Conservation (phyloP, 2,888 invertebrate species). For the Halictus quadricinctus region DNA sequence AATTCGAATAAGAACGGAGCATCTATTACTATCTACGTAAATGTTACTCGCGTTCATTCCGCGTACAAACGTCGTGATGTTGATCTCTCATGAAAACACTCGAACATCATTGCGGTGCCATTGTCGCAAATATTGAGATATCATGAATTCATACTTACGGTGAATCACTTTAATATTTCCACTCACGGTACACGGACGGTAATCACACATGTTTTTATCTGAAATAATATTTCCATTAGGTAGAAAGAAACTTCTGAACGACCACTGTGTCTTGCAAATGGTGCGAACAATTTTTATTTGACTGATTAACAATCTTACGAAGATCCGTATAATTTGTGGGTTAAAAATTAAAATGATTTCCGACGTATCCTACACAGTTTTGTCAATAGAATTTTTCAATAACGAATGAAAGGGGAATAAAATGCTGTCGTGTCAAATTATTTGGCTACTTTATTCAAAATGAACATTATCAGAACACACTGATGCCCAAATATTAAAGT, state of each 20-base stretch:
- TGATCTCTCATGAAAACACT: neutral
- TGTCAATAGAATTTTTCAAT: neutral
- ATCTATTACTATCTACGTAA: slow-evolving; percentile 32
- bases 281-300: neutral
- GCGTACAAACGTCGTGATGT: neutral
- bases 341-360: neutral
- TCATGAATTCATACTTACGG: slow-evolving; percentile 5
- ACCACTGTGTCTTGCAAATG: neutral
- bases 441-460: neutral
- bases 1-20: slow-evolving; percentile 13
- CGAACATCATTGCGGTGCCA: neutral
- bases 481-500: slow-evolving; percentile 5
- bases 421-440: neutral
- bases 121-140: neutral
- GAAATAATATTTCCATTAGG: neutral
- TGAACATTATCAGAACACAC: neutral
- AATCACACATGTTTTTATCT: neutral
- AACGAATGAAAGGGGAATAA: neutral
- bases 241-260: neutral
- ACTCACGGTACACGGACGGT: neutral
- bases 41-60: slow-evolving; percentile 27
- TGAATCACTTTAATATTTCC: slow-evolving; percentile 6
- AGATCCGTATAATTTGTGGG: neutral
- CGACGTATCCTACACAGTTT: neutral
- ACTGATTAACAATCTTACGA: too few species aligned